phyloP scores from a whole-genome alignment of 2,797 vertebrate species.

The Poecilia wingei region DNA sequence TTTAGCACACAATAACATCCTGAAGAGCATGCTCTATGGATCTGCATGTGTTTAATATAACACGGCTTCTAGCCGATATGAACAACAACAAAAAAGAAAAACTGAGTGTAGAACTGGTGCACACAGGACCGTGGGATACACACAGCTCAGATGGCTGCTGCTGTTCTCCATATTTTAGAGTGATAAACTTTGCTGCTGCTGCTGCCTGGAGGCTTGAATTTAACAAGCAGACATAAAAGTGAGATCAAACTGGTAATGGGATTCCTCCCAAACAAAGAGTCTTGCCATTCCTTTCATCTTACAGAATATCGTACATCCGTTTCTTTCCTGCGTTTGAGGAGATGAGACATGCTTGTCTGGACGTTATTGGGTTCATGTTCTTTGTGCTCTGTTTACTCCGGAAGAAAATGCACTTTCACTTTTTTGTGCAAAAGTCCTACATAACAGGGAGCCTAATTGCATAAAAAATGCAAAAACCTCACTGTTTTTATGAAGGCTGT shows the following conservation, averaged over 20 bases:
- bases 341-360: not conserved
- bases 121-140: not conserved
- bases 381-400: not conserved
- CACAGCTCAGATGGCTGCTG: not conserved
- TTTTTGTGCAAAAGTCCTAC: not conserved
- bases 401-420: not conserved
- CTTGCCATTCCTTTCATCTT: not conserved
- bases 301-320: not conserved
- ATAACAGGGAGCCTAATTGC: not conserved
- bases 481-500: not conserved
- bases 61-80: not conserved
- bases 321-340: not conserved
- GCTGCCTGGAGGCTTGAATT: not conserved
- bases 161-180: not conserved
- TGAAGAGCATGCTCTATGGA: not conserved
- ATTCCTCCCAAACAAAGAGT: not conserved
- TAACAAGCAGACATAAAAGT: constrained; percentile 15
- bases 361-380: not conserved
- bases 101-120: not conserved
- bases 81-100: not conserved
- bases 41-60: not conserved
- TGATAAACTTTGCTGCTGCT: constrained; percentile 1
- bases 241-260: constrained; percentile 9
- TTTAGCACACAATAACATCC: not conserved
- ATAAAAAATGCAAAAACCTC: not conserved